These are phyloP conservation scores for Coccyzus lansbergi DNA, from an alignment of 2,797 vertebrate species.

Conservation along the genomic window DNA sequence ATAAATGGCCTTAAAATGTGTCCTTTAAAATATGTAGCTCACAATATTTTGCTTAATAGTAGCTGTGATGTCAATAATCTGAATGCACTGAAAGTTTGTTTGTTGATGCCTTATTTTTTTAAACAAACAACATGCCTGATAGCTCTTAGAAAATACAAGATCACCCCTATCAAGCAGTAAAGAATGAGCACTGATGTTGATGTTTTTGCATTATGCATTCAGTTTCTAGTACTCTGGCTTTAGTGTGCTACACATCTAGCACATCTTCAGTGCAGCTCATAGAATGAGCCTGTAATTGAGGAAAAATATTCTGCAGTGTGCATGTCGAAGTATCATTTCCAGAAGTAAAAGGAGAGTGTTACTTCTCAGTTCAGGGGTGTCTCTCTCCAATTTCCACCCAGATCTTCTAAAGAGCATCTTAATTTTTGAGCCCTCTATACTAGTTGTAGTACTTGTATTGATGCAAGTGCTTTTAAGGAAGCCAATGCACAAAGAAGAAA, in stretches of 20 bases:
- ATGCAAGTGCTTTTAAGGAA: neutral
- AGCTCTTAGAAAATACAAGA: neutral
- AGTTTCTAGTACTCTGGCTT: neutral
- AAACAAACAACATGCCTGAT: neutral
- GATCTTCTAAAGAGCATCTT: neutral
- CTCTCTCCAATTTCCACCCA: neutral
- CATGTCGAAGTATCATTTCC: neutral
- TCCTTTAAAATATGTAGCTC: neutral
- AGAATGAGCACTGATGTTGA: neutral
- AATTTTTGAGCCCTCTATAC: neutral
- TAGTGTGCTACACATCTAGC: neutral
- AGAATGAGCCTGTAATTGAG: rapidly evolving
- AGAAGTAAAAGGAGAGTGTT: neutral
- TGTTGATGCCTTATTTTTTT: neutral
- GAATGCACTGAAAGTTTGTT: neutral
- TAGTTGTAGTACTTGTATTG: neutral
- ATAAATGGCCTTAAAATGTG: neutral
- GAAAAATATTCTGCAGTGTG: neutral
- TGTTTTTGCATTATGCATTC: neutral
- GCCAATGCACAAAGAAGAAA: neutral
- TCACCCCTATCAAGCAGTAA: neutral
- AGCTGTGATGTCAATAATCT: neutral
- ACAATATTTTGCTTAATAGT: neutral
- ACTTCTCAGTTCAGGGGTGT: neutral
- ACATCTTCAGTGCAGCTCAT: rapidly evolving